Percentiles rank a stretch among this genome's conserved stretches.
phyloP scores from a whole-genome alignment of 2,797 vertebrate genomes.

The Sternarchorhynchus goeldii region DNA sequence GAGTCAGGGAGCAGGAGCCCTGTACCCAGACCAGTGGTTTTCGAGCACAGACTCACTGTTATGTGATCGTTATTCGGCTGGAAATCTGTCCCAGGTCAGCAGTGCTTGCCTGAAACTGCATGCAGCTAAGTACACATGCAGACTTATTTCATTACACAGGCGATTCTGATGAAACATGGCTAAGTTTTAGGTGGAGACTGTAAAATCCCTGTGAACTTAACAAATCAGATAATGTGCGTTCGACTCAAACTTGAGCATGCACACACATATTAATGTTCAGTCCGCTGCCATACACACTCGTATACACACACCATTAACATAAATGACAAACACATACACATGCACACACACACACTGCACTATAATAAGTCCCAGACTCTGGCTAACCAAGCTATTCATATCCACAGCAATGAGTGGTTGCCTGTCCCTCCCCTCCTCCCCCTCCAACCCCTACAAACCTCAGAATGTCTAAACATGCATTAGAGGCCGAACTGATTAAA shows the following conservation, averaged over 20 bases:
- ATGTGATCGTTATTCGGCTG: slow-evolving; percentile 31
- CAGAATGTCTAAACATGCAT: slow-evolving; percentile 51
- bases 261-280: slow-evolving; percentile 37
- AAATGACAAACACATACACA: slow-evolving; percentile 44
- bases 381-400: slow-evolving; percentile 80
- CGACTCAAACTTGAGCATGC: slow-evolving; percentile 19
- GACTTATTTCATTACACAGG: slow-evolving; percentile 33
- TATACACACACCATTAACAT: slow-evolving; percentile 52
- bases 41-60: slow-evolving; percentile 21
- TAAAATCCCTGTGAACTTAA: slow-evolving; percentile 30
- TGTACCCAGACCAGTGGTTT: slow-evolving; percentile 4
- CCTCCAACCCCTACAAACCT: slow-evolving; percentile 37
- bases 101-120: slow-evolving; percentile 11
- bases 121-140: slow-evolving; percentile 36
- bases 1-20: slow-evolving; percentile 45
- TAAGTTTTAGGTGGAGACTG: slow-evolving; percentile 18
- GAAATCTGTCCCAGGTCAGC: slow-evolving; percentile 27
- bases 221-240: slow-evolving; percentile 27
- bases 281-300: slow-evolving; percentile 31
- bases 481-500: slow-evolving; percentile 46
- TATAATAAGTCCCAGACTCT: slow-evolving; percentile 82
- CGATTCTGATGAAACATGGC: background rate
- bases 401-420: slow-evolving; percentile 79
- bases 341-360: slow-evolving; percentile 57
- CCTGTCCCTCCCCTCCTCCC: slow-evolving; percentile 62